Percentiles rank a stretch among this genome's conserved stretches.
These are phyloP conservation scores for Siniperca obscura DNA, from an alignment of 2,797 vertebrate species.

Conservation along the genomic window DNA sequence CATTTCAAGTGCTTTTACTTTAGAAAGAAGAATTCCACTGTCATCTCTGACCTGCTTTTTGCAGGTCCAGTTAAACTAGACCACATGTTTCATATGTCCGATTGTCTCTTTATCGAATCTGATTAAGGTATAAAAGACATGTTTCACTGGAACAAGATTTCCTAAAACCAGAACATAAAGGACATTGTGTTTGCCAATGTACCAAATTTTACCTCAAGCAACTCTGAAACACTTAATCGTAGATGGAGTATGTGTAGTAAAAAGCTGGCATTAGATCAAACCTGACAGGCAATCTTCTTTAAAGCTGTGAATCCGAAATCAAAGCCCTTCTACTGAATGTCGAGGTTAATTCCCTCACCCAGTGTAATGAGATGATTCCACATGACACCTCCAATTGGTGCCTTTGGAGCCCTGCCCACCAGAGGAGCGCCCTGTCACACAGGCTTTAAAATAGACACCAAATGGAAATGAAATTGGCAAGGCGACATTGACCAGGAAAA, in stretches of 20 bases:
- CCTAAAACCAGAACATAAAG: neutral
- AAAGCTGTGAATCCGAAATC: constrained; percentile 92
- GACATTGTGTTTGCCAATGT: neutral
- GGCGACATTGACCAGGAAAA: constrained; percentile 45
- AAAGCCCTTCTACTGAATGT: constrained; percentile 91
- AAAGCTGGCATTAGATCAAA: constrained; percentile 62
- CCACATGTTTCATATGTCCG: neutral
- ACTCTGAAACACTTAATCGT: neutral
- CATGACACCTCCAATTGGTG: constrained; percentile 93
- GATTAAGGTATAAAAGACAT: neutral
- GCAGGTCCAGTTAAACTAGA: neutral
- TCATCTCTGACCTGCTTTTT: neutral
- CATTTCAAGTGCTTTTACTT: neutral
- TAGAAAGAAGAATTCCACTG: neutral
- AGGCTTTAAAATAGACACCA: constrained; percentile 92
- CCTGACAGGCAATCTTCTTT: constrained; percentile 73
- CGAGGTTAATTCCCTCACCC: constrained; percentile 91
- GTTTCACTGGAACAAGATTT: neutral
- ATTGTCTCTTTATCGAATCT: neutral
- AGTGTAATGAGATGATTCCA: constrained; percentile 94
- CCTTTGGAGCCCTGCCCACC: constrained; percentile 86
- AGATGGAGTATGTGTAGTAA: constrained; percentile 29
- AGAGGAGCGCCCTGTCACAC: constrained; percentile 91
- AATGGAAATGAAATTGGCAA: constrained; percentile 85
- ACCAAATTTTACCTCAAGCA: neutral